phyloP scores from a whole-genome alignment of 1,140 invertebrate genomes.

The Drosophila elegans region DNA sequence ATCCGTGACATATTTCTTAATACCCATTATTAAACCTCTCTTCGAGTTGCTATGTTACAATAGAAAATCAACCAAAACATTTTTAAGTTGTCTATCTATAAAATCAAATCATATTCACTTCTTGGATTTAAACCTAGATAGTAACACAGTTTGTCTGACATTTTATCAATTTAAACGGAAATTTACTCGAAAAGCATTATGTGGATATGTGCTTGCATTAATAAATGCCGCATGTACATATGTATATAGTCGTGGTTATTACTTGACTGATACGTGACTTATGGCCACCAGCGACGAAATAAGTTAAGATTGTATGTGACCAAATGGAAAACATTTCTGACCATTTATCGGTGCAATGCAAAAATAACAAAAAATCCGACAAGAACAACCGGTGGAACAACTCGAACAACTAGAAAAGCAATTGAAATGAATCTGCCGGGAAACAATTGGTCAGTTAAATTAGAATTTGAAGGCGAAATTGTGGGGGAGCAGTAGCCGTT shows the following conservation, averaged over 20 bases:
- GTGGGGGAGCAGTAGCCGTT: constrained; percentile 13
- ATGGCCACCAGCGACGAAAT: constrained; percentile 30
- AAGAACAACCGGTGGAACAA: constrained; percentile 13
- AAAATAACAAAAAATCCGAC: neutral
- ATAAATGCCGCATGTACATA: neutral
- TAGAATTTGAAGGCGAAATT: constrained; percentile 11
- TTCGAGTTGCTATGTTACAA: neutral
- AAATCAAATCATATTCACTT: neutral
- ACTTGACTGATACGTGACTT: constrained; percentile 56
- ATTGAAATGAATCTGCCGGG: constrained; percentile 7
- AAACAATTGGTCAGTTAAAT: constrained; percentile 20
- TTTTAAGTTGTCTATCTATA: neutral
- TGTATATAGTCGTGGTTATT: constrained; percentile 18
- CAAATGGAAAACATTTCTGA: constrained; percentile 60
- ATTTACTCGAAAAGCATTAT: neutral
- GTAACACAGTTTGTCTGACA: neutral
- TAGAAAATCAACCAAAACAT: too few species aligned
- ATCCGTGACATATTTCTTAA: neutral
- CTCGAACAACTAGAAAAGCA: constrained; percentile 8
- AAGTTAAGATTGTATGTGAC: constrained; percentile 62
- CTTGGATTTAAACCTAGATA: neutral
- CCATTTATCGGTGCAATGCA: constrained; percentile 51
- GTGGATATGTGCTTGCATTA: constrained; percentile 5
- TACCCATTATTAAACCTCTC: neutral
- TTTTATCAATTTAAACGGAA: neutral